These are phyloP conservation scores for Parauchenoglanis ngamensis DNA, from an alignment of 2,797 vertebrate genomes.

Conservation along the genomic window DNA sequence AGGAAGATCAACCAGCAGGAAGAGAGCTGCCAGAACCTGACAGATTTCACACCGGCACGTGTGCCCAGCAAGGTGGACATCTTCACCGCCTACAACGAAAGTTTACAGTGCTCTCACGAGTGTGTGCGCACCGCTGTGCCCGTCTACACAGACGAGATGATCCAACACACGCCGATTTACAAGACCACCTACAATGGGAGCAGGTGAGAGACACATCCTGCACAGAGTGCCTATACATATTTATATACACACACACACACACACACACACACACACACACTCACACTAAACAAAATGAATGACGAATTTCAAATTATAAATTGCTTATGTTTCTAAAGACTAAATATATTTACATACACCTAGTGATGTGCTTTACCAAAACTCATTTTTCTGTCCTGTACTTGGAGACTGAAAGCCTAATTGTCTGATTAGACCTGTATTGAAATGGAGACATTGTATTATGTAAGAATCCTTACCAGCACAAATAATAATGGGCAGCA, in stretches of 20 bases:
- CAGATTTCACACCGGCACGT: conserved; percentile 91
- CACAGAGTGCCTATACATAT: background rate
- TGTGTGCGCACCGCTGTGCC: conserved; percentile 89
- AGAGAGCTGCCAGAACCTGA: conserved; percentile 98
- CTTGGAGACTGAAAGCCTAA: background rate
- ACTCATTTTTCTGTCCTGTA: background rate
- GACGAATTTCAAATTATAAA: background rate
- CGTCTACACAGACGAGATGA: conserved; percentile 89
- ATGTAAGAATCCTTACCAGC: background rate
- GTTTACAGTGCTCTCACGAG: conserved; percentile 96
- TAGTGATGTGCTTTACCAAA: background rate
- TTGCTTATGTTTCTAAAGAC: background rate
- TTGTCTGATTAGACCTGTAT: background rate
- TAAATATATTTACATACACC: background rate
- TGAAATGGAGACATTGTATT: background rate
- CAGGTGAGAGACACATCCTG: conserved; percentile 76
- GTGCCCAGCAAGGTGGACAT: conserved; percentile 97
- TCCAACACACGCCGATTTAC: conserved; percentile 89
- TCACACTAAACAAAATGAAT: background rate
- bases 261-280: background rate
- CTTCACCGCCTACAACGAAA: conserved; percentile 98
- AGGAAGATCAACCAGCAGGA: conserved; percentile 97
- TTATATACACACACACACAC: background rate
- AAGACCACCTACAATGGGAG: conserved; percentile 96
- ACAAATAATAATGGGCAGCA: background rate